phyloP scores from a whole-genome alignment of 2,888 invertebrate species.

The Sialis fuliginosa region DNA sequence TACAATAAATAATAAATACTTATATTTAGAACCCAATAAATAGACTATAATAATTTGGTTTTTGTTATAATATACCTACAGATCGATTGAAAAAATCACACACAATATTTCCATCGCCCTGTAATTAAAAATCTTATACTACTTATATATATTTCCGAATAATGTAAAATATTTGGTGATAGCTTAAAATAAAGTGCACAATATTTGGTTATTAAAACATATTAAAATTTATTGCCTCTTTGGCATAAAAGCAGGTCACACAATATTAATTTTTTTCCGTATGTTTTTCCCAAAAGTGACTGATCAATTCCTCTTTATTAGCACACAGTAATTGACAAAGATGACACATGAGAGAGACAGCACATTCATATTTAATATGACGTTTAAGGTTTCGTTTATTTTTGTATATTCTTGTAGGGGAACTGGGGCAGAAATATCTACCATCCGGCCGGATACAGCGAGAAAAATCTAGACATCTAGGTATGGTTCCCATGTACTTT shows the following conservation, averaged over 20 bases:
- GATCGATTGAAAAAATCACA: no score
- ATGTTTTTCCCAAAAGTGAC: conserved; percentile 5
- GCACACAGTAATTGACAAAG: conserved; percentile 6
- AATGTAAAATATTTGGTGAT: no score
- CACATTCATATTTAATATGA: conserved; percentile 6
- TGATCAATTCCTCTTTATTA: conserved; percentile 3
- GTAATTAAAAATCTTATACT: no score
- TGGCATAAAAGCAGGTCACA: neutral
- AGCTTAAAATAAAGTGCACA: no score
- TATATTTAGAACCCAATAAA: no score
- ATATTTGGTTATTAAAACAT: no score
- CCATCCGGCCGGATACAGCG: conserved; percentile 4
- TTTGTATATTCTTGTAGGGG: conserved; percentile 4
- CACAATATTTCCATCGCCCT: no score
- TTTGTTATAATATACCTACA: no score
- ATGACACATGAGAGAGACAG: conserved; percentile 5
- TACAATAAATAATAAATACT: no score
- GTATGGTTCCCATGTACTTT: conserved; percentile 2
- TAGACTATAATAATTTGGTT: no score
- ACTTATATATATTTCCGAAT: no score
- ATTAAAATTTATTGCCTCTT: neutral
- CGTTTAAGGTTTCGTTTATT: conserved; percentile 5
- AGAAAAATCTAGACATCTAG: conserved; percentile 5
- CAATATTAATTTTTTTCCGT: conserved; percentile 1
- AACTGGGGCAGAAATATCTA: conserved; percentile 5